These are phyloP conservation scores for Agrypnia vestita DNA, from an alignment of 1,140 invertebrate genomes.

Conservation along the genomic window DNA sequence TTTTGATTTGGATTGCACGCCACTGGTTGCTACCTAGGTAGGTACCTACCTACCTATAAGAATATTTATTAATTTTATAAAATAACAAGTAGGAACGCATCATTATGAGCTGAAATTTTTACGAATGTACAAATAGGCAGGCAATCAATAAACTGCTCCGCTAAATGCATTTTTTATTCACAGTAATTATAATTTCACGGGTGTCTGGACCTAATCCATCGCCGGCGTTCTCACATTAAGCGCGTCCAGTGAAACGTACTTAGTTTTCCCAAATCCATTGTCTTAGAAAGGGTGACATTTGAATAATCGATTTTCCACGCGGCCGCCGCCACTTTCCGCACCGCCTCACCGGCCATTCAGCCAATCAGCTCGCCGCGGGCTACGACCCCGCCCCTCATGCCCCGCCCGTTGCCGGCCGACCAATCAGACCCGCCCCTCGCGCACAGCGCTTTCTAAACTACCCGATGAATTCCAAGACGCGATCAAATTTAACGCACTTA, in stretches of 20 bases:
- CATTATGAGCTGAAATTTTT: too few species aligned
- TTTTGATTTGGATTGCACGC: too few species aligned
- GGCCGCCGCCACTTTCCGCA: background rate
- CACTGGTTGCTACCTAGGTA: too few species aligned
- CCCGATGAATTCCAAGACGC: background rate
- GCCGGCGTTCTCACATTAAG: slow-evolving; percentile 11
- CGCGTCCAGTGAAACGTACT: background rate
- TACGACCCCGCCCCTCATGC: background rate
- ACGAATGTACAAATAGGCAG: too few species aligned
- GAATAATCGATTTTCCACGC: slow-evolving; percentile 49
- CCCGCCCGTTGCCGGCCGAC: slow-evolving; percentile 7
- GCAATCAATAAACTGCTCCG: too few species aligned
- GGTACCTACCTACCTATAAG: too few species aligned
- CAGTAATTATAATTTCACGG: too few species aligned
- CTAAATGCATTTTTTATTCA: too few species aligned
- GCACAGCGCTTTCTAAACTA: background rate
- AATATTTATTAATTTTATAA: too few species aligned
- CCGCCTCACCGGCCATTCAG: background rate
- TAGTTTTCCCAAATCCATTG: slow-evolving; percentile 29
- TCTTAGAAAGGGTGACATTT: slow-evolving; percentile 40
- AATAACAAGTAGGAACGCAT: too few species aligned
- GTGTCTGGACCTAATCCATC: too few species aligned
- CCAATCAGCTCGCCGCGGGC: slow-evolving; percentile 14
- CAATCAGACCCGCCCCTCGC: slow-evolving; percentile 30
- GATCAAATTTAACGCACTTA: background rate